Base-by-base conservation (phyloP, 2,113 vertebrate genomes). In the Dendrocopos noguchii region DNA sequence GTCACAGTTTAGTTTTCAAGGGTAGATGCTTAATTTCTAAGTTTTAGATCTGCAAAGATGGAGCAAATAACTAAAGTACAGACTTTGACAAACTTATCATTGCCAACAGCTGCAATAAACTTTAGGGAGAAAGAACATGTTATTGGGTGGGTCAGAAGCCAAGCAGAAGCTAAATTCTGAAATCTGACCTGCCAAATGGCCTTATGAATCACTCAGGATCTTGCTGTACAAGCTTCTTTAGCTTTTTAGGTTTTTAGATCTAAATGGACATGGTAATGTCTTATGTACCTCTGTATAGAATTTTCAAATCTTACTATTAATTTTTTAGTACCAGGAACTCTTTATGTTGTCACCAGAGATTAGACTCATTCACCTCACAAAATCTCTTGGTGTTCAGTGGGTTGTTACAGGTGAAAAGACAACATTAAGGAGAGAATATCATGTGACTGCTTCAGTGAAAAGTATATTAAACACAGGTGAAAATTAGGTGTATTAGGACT, bases 1-100 rank as follows among this genome's bases (percentile, higher is more conserved):
- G 70, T 81, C 61, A 92, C 73, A 91, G 36, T 85, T 78, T 55
- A 47, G 34, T 93, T 94, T 60, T 80, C 66, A 67, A 73, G 25
- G 20, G 67, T 86, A 75, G 44, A 46, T 70, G 19, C 25, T 52
- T 68, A 88, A 80, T 34, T 47, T 96, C 86, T 46, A 73, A 63
- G 9, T 27, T 84, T 64, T 80, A 20, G 33, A 68, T 1, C 0
- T 57, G 16, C 24, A 46, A 81, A 53, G 4, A 46, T 33, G 22
- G 29, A 70, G 52, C 20, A 87, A 84, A 27, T 25, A 80, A 5
- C 8, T 2, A 1, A 81, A 75, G 14, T 19, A 34, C 7, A 50
- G 50, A 44, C 75, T 83, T 66, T 88, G 20, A 80, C 36, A 61
- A 81, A 74, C 3, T 39, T 63, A 20, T 47, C 14, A 53, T 21